phyloP scores from a whole-genome alignment of 2,797 vertebrate species.

The Moxostoma hubbsi region DNA sequence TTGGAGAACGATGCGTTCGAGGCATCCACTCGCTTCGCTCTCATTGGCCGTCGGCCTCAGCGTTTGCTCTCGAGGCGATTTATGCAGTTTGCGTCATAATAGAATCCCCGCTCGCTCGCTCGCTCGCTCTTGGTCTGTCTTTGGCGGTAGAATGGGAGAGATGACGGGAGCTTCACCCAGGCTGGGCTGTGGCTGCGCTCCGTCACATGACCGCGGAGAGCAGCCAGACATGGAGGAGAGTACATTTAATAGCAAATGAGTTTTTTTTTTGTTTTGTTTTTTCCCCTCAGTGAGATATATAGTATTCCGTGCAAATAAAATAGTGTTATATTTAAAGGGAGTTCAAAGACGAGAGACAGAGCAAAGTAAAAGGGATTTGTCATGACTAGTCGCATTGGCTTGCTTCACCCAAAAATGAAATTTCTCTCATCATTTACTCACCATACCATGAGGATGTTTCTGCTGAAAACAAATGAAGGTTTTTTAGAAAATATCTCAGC shows the following conservation, averaged over 20 bases:
- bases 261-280: too few species aligned
- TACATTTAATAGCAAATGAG: neutral
- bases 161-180: neutral
- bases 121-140: neutral
- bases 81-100: neutral
- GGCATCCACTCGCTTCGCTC: neutral
- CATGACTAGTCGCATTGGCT: neutral
- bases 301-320: neutral
- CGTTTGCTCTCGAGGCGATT: neutral
- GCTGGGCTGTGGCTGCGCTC: neutral
- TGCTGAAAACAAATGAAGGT: too few species aligned
- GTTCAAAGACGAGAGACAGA: neutral
- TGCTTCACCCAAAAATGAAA: too few species aligned
- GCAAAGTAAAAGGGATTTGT: neutral
- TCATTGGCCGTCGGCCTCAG: neutral
- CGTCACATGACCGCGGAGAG: neutral
- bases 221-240: neutral
- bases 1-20: slow-evolving; percentile 19
- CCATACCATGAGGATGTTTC: too few species aligned
- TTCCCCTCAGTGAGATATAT: neutral
- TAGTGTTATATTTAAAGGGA: neutral
- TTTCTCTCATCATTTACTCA: too few species aligned
- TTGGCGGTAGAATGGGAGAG: too few species aligned
- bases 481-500: too few species aligned
- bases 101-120: neutral